A percentile compares a stretch with the other conserved stretches of the same genome.
phyloP scores from a whole-genome alignment of 2,888 invertebrate species.

The Lepas anatifera region DNA sequence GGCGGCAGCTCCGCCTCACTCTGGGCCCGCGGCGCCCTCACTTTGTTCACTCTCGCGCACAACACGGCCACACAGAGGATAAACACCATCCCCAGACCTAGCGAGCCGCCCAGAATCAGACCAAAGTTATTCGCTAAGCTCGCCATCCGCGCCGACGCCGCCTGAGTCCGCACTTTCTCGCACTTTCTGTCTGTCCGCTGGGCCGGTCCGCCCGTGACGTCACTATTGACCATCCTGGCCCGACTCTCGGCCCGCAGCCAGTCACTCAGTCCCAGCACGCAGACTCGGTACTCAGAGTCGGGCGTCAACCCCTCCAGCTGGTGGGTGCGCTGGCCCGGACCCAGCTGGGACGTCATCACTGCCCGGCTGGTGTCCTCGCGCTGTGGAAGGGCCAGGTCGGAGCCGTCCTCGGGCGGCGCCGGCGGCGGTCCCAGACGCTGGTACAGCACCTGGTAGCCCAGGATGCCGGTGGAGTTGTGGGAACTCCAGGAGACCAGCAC shows the following conservation, averaged over 20 bases:
- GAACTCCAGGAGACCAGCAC: conserved; percentile 54
- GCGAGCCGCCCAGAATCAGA: conserved; percentile 26
- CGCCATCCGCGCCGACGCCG: conserved; percentile 18
- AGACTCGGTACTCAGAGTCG: conserved; percentile 69
- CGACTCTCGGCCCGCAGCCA: conserved; percentile 36
- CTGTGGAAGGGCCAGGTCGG: not conserved
- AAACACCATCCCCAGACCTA: conserved; percentile 27
- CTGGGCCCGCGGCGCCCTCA: no score
- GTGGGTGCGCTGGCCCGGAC: conserved; percentile 57
- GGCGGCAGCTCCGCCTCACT: conserved; percentile 18
- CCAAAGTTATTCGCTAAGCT: conserved; percentile 22
- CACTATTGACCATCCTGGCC: conserved; percentile 27
- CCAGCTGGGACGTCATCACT: conserved; percentile 63
- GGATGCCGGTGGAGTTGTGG: conserved; percentile 62
- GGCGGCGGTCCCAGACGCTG: conserved; percentile 42
- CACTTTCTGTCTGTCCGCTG: conserved; percentile 20
- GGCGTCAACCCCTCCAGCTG: conserved; percentile 61
- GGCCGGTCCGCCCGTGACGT: conserved; percentile 15
- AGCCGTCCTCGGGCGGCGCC: not conserved
- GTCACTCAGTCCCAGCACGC: conserved; percentile 74
- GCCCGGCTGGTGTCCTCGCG: conserved; percentile 30
- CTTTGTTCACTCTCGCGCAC: conserved; percentile 23
- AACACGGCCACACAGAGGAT: conserved; percentile 20
- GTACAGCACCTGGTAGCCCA: conserved; percentile 74
- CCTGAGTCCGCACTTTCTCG: conserved; percentile 21